Evolutionary conservation across 2,797 vertebrate species (phyloP), one percentile per base, ranked within the genome.

Genomic region (Pachyuromys duprasi): DNA sequence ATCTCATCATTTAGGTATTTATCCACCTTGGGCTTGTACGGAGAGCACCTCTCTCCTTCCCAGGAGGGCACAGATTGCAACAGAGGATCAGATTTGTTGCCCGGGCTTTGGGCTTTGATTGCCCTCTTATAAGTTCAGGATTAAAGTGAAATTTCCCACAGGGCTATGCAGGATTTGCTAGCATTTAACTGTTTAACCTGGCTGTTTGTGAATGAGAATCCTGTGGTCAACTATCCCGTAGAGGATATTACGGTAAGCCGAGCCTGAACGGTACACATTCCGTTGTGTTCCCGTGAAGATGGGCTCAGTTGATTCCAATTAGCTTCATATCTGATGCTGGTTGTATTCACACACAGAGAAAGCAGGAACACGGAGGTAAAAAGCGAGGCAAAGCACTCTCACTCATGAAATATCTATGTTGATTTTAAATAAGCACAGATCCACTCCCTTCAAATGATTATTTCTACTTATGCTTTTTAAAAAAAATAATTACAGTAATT

Each of bases 1-100:
- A 99, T 99, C 99, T 99, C 99, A 99, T 99, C 99, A 99, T 99
- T 99, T 99, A 99, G 99, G 99, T 99, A 99, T 99, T 99, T 99
- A 99, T 99, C 99, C 99, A 99, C 99, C 99, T 99, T 98, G 97
- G 99, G 98, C 99, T 99, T 99, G 99, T 99, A 99, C 98, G 93
- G 98, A 98, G 99, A 99, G 99, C 99, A 99, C 99, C 99, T 99
- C 99, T 98, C 98, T 98, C 98, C 98, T 98, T 99, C 99, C 99
- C 99, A 99, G 98, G 99, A 99, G 99, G 99, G 98, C 97, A 13
- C 98, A 99, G 99, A 99, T 99, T 99, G 99, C 99, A 99, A 99
- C 99, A 99, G 99, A 99, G 99, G 99, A 99, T 99, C 99, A 99
- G 99, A 99, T 99, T 99, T 99, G 99, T 99, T 99, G 99, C 99